Base-by-base conservation (phyloP, 2,888 invertebrate species). In the Kuschelorhynchus macadamiae region DNA sequence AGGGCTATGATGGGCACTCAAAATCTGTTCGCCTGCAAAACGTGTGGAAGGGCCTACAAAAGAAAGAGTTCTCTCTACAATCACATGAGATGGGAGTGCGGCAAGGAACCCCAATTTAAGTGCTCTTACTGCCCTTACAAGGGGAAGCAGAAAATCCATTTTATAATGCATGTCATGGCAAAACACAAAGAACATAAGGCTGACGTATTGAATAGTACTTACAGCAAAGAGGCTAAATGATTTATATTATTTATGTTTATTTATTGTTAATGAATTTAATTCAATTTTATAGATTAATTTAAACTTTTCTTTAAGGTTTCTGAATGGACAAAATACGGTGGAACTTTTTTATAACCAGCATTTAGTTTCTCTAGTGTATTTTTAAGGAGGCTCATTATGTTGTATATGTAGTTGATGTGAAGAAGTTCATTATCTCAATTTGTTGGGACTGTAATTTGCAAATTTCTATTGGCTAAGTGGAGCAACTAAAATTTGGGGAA, bases 101-200 rank as follows among this genome's bases (percentile, higher is more conserved):
- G 77, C 1, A 76, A 75, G 50, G 78, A 78, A 61, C 77, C 78
- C 0, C 77, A 77, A 62, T 77, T 77, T 53, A 74, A 72, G 56
- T 78, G 72, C 30, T 59, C 67, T 0, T 72, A 70, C 20, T 72
- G 72, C 20, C 72, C 72, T 0, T 70, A 72, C 16, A 72, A 67
- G 14, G 69, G 70, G 8, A 72, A 67, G 32, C 70, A 70, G 41
- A 72, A 72, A 30, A 70, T 70, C 12, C 70, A 72, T 41, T 66
- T 66, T 16, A 68, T 72, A n/a, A 70, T 68, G 63, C 72, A 72
- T 36, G 67, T 72, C 12, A 70, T 69, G 60, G 63, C 69, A 7
- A 70, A 68, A 33, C 72, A 72, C 20, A 80, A 79, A 71, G 79
- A 80, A 59, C 76, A 78, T 52, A 79, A 79, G 57, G 74, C 75